Evolutionary conservation across 2,797 vertebrate genomes (phyloP).

Genomic region (Pipistrellus pipistrellus): DNA sequence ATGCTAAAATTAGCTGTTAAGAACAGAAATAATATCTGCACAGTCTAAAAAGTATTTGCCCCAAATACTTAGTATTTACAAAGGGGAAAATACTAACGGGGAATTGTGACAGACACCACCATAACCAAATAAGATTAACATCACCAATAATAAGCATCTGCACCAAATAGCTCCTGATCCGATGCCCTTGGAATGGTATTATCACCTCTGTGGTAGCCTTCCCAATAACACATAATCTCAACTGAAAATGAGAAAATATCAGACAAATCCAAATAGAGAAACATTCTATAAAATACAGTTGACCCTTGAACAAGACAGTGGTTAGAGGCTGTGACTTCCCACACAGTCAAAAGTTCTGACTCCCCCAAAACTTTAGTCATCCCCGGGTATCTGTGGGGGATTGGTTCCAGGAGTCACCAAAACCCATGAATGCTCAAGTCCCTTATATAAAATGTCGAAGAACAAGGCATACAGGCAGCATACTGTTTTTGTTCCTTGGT

Average conservation of each 20-base stretch:
- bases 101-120: not conserved
- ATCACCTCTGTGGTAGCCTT: not conserved
- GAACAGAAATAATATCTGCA: not conserved
- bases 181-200: not conserved
- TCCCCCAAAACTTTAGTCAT: not conserved
- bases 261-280: not conserved
- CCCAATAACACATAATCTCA: not conserved
- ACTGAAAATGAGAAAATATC: not conserved
- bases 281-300: not conserved
- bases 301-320: not conserved
- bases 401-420: not conserved
- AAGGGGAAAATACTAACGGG: not conserved
- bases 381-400: not conserved
- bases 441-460: not conserved
- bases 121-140: not conserved
- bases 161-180: not conserved
- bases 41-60: not conserved
- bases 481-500: not conserved
- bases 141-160: not conserved
- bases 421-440: not conserved
- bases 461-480: not conserved
- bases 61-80: conserved; percentile 4
- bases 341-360: not conserved
- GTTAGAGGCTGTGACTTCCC: not conserved
- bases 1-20: not conserved